Evolutionary conservation across 2,888 invertebrate genomes (phyloP).

Genomic region (Steinernema hermaphroditum): DNA sequence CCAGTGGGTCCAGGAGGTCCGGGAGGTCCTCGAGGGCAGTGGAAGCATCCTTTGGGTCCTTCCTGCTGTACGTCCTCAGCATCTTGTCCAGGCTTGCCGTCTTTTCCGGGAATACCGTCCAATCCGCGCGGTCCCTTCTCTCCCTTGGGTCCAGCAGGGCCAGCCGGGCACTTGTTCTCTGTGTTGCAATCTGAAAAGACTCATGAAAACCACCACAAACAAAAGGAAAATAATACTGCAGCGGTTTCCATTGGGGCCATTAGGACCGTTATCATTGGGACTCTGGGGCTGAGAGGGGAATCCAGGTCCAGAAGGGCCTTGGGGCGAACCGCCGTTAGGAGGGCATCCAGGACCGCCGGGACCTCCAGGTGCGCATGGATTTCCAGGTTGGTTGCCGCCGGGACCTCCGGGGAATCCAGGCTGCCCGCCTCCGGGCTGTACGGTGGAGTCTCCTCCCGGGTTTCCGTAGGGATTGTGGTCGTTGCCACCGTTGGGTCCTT

Average conservation of each 20-base stretch:
- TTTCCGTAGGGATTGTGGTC: background rate
- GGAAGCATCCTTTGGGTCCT: slow-evolving; percentile 11
- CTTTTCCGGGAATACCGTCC: slow-evolving; percentile 52
- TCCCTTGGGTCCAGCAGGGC: slow-evolving; percentile 48
- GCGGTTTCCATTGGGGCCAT: background rate
- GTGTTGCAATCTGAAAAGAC: slow-evolving; percentile 40
- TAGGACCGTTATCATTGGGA: background rate
- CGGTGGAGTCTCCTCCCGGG: slow-evolving; percentile 2
- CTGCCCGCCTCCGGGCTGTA: background rate
- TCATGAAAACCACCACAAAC: no score
- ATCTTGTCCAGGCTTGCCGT: slow-evolving; percentile 50
- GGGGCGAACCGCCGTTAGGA: background rate
- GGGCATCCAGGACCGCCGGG: background rate
- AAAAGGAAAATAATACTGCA: background rate
- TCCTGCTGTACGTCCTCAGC: slow-evolving; percentile 23
- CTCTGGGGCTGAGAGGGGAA: background rate
- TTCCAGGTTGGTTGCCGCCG: background rate
- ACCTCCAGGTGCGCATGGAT: background rate
- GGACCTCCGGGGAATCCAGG: slow-evolving; percentile 3
- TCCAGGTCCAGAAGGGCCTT: background rate
- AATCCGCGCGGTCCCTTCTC: slow-evolving; percentile 43
- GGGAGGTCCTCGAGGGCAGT: slow-evolving; percentile 40
- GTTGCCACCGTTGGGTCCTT: background rate
- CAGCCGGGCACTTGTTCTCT: slow-evolving; percentile 58
- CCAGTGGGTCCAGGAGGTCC: slow-evolving; percentile 42